Evolutionary conservation across 2,888 invertebrate genomes (phyloP).

Genomic region (Torymus auratus): DNA sequence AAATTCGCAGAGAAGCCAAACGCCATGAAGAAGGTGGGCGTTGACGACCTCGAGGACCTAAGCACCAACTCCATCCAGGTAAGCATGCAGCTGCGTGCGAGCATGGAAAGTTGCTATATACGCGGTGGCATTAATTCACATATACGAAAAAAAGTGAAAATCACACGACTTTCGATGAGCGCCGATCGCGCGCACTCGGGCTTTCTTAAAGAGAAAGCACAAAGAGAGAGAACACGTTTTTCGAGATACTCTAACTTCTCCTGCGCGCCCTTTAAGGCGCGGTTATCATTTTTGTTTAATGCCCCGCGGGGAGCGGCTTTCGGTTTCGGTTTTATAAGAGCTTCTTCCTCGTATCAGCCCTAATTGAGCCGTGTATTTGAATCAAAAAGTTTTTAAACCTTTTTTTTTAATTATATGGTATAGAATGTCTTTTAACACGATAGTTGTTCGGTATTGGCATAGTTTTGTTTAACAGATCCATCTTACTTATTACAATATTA

Average conservation of each 20-base stretch:
- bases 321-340: no score
- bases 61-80: constrained; percentile 87
- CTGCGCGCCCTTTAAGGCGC: no score
- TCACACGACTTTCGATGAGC: not conserved
- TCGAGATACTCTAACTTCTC: not conserved
- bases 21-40: constrained; percentile 90
- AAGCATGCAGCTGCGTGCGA: not conserved
- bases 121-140: not conserved
- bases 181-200: not conserved
- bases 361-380: no score
- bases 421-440: no score
- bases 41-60: constrained; percentile 89
- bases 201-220: constrained; percentile 45
- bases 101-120: not conserved
- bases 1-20: constrained; percentile 94
- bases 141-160: constrained; percentile 29
- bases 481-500: no score
- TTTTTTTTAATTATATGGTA: no score
- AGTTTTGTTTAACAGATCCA: no score
- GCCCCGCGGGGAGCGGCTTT: no score
- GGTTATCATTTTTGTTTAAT: not conserved
- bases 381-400: no score
- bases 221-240: constrained; percentile 22
- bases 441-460: no score
- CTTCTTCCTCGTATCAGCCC: no score